Conservation (phyloP, 2,888 invertebrate species). For the Auanema sp. region DNA sequence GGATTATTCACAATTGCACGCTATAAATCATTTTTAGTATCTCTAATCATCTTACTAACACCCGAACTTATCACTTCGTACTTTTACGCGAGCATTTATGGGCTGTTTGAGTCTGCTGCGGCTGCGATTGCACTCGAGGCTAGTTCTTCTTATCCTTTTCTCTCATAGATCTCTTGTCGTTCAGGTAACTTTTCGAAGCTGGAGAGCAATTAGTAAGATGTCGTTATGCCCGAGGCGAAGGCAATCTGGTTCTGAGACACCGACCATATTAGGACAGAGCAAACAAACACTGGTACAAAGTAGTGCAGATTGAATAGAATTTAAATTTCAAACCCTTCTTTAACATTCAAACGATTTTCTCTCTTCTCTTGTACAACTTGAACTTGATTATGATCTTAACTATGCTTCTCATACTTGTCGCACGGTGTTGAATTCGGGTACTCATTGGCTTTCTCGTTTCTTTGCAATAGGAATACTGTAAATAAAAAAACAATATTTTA, state of each 20-base stretch:
- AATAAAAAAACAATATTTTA: too few relatives aligned
- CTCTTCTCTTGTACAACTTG: too few relatives aligned
- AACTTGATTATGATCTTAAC: too few relatives aligned
- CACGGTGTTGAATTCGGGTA: too few relatives aligned
- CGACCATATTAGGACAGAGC: slow-evolving; percentile 19
- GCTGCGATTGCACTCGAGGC: slow-evolving; percentile 40
- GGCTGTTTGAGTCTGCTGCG: slow-evolving; percentile 37
- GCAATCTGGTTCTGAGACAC: slow-evolving; percentile 22
- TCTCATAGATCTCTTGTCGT: not conserved
- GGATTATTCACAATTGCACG: not conserved
- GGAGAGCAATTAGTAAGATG: slow-evolving; percentile 16
- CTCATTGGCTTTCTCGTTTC: too few relatives aligned
- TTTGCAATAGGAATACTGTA: too few relatives aligned
- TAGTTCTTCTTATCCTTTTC: not conserved
- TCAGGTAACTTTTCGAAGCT: slow-evolving; percentile 21
- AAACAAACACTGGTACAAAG: slow-evolving; percentile 23
- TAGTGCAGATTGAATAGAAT: slow-evolving; percentile 12
- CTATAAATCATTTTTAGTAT: slow-evolving; percentile 25
- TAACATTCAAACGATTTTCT: too few relatives aligned
- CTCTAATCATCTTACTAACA: slow-evolving; percentile 36
- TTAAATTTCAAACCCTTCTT: too few relatives aligned
- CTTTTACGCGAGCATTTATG: slow-evolving; percentile 42
- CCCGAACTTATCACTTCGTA: slow-evolving; percentile 41
- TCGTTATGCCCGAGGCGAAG: slow-evolving; percentile 10
- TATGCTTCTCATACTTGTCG: too few relatives aligned